Conservation (phyloP, 2,888 invertebrate species). For the Taphrorychus bicolor region DNA sequence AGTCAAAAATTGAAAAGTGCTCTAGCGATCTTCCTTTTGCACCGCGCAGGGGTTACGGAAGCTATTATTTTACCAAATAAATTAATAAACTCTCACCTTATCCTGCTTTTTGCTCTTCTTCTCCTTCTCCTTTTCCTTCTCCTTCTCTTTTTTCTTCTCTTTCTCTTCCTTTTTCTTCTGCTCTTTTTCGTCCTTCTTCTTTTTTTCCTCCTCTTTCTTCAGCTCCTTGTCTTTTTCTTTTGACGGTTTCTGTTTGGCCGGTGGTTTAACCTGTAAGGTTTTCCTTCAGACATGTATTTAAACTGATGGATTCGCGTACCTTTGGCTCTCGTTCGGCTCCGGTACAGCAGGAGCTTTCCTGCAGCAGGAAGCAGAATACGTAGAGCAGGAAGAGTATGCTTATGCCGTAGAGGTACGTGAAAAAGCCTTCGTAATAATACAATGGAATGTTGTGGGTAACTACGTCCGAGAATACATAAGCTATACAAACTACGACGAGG, state of each 20-base stretch:
- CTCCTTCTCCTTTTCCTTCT: constrained; percentile 45
- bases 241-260: constrained; percentile 59
- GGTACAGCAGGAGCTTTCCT: constrained; percentile 88
- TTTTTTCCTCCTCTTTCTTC: constrained; percentile 62
- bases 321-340: constrained; percentile 68
- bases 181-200: constrained; percentile 65
- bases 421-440: constrained; percentile 94
- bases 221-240: constrained; percentile 65
- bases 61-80: constrained; percentile 5
- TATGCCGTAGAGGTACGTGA: constrained; percentile 91
- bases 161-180: constrained; percentile 68
- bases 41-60: constrained; percentile 12
- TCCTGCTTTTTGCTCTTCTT: constrained; percentile 61
- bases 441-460: constrained; percentile 92
- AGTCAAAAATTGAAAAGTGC: not conserved
- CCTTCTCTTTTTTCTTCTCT: constrained; percentile 54
- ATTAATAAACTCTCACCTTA: constrained; percentile 56
- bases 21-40: constrained; percentile 36
- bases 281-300: not conserved
- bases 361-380: constrained; percentile 93
- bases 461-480: constrained; percentile 94
- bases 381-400: constrained; percentile 92
- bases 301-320: constrained; percentile 49
- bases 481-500: constrained; percentile 90
- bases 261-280: constrained; percentile 47